Conservation (phyloP, 2,888 invertebrate species). For the Ceriagrion tenellum region DNA sequence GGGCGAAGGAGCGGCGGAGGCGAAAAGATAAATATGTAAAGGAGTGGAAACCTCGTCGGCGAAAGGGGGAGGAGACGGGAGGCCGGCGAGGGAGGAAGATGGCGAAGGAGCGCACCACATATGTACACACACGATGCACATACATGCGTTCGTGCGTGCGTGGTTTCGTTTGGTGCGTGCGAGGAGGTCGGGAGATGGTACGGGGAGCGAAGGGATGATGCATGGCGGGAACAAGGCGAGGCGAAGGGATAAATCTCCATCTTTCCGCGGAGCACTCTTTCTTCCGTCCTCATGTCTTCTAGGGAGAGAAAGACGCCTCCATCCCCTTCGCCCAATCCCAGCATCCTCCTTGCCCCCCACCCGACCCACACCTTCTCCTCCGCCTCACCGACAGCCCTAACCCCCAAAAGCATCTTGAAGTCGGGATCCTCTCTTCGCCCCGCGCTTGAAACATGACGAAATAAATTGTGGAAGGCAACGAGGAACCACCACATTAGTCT, state of each 20-base stretch:
- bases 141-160: neutral
- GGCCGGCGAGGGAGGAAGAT: neutral
- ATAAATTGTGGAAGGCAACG: no score
- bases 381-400: no score
- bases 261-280: neutral
- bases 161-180: neutral
- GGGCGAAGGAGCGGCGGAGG: neutral
- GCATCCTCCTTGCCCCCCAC: neutral
- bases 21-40: neutral
- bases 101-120: neutral
- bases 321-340: neutral
- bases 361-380: neutral
- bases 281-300: neutral
- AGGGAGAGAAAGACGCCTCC: neutral
- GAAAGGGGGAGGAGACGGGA: neutral
- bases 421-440: no score
- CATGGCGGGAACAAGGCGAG: neutral
- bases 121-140: neutral
- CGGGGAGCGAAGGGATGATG: neutral
- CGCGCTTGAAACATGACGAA: no score
- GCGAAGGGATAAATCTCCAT: slow-evolving; percentile 5
- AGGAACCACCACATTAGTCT: no score
- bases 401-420: no score
- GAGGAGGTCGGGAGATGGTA: neutral
- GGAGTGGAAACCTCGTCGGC: neutral